Percentiles rank a stretch among this genome's conserved stretches.
phyloP scores from a whole-genome alignment of 2,888 invertebrate genomes.

The Lasioglossum marginatum region DNA sequence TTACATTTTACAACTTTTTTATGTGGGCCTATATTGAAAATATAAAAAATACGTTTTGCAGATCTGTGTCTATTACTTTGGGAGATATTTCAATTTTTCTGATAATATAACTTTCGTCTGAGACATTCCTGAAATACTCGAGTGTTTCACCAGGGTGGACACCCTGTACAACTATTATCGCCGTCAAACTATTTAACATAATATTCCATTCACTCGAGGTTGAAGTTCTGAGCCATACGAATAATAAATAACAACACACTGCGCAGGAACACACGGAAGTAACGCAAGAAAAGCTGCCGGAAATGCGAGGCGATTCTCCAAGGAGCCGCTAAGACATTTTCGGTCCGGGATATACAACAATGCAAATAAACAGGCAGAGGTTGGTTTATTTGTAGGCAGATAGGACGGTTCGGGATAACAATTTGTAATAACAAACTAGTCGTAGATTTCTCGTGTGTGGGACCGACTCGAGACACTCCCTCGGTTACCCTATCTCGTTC shows the following conservation, averaged over 20 bases:
- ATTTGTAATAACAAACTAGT: slow-evolving; percentile 75
- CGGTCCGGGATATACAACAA: neutral
- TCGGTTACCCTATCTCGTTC: slow-evolving; percentile 61
- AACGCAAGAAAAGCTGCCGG: neutral
- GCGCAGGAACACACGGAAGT: neutral
- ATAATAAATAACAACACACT: neutral
- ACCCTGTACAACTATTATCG: neutral
- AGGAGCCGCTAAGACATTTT: slow-evolving; percentile 24
- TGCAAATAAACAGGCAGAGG: slow-evolving; percentile 49
- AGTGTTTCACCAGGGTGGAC: no score
- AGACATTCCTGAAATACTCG: neutral
- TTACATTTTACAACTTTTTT: no score
- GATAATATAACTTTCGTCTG: neutral
- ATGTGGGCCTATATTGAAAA: no score
- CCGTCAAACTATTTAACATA: neutral
- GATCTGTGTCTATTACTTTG: no score
- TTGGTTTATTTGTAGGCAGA: slow-evolving; percentile 54
- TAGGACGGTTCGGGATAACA: slow-evolving; percentile 67
- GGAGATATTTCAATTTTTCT: neutral
- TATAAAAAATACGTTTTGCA: no score
- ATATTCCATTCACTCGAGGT: neutral
- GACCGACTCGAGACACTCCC: slow-evolving; percentile 57
- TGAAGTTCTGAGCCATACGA: neutral
- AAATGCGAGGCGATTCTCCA: neutral
- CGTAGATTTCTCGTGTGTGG: slow-evolving; percentile 67